Percentiles rank a stretch among this genome's conserved stretches.
Evolutionary conservation across 2,797 vertebrate species (phyloP).

Genomic region (Gorsachius magnificus): DNA sequence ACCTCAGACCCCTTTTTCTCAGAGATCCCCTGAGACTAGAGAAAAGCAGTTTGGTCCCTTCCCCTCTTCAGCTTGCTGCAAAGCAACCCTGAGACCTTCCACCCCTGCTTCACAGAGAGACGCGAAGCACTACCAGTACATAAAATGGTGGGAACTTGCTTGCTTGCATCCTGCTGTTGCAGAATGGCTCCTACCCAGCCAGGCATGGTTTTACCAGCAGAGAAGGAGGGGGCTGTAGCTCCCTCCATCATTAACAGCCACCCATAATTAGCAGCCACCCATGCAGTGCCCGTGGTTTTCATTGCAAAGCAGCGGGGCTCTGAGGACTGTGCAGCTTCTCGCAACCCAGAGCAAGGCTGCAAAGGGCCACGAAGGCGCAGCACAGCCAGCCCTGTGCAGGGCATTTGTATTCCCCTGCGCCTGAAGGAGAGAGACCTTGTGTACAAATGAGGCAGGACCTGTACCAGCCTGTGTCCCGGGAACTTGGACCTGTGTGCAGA

Average conservation of each 20-base stretch:
- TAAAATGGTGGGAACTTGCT: background rate
- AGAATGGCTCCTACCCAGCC: background rate
- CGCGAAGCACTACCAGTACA: accelerated
- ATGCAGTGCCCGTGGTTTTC: background rate
- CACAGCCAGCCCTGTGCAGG: background rate
- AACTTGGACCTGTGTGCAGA: background rate
- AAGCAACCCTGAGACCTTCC: background rate
- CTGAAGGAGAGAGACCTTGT: background rate
- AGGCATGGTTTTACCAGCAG: background rate
- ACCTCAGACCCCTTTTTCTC: background rate
- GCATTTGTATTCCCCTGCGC: background rate
- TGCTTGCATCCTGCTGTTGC: background rate
- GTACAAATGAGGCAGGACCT: background rate
- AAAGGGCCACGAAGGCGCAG: background rate
- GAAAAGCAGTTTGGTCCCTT: background rate
- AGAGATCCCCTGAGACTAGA: background rate
- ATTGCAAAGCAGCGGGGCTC: background rate
- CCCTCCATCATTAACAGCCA: background rate
- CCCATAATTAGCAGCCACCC: background rate
- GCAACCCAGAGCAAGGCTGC: background rate
- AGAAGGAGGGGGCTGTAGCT: background rate
- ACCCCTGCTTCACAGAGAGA: background rate
- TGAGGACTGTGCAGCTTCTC: background rate
- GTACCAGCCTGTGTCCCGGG: background rate
- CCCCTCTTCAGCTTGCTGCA: background rate